Evolutionary conservation across 2,888 invertebrate genomes (phyloP).

Genomic region (Hyppa rectilinea): DNA sequence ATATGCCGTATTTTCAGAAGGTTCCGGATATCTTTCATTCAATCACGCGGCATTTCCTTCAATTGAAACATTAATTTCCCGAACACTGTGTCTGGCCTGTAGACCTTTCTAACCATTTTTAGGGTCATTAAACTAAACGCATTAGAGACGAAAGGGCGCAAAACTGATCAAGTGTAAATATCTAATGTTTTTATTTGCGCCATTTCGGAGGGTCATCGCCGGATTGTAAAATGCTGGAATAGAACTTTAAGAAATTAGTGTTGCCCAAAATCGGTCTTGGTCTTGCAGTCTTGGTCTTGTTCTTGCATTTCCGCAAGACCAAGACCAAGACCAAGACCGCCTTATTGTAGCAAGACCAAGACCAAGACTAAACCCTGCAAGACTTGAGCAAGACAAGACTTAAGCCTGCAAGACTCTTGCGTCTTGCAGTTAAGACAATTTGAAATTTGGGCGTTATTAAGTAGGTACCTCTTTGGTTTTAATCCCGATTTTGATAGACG

Average conservation of each 20-base stretch:
- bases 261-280: no score
- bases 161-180: slow-evolving; percentile 86
- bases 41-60: slow-evolving; percentile 42
- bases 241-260: not conserved
- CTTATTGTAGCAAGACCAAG: no score
- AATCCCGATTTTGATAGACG: no score
- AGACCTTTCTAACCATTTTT: slow-evolving; percentile 81
- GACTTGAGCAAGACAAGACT: no score
- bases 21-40: slow-evolving; percentile 1
- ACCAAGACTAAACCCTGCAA: no score
- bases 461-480: no score
- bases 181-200: slow-evolving; percentile 87
- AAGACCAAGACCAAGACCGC: no score
- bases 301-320: no score
- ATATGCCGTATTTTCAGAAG: not conserved
- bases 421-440: no score
- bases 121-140: slow-evolving; percentile 87
- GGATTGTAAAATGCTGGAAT: slow-evolving; percentile 55
- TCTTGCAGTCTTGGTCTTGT: no score
- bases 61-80: slow-evolving; percentile 58
- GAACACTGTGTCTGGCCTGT: slow-evolving; percentile 47
- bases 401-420: no score
- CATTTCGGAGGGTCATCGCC: slow-evolving; percentile 65
- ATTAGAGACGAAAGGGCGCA: slow-evolving; percentile 83
- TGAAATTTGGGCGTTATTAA: no score